Base-by-base conservation (phyloP, 2,113 vertebrate genomes). In the Tragulus kanchil region DNA sequence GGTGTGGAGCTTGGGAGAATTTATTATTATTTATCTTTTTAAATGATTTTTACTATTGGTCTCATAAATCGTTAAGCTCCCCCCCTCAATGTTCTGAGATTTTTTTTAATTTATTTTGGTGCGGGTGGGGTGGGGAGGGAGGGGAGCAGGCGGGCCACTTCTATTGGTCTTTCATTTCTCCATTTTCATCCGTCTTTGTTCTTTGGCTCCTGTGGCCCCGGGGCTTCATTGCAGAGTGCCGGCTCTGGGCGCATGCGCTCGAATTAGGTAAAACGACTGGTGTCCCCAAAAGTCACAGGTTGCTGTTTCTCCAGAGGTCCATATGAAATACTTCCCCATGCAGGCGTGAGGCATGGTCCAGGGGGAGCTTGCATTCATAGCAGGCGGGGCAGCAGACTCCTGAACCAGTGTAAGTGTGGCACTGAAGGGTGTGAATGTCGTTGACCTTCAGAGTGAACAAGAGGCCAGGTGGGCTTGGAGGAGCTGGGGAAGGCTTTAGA, bases 21-120 rank as follows among this genome's bases (percentile, higher is more conserved):
- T 10, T 78, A 16, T 88, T 56, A 92, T 79, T 83, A 28, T 4
- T 1, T 71, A 67, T 77, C 67, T 52, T 36, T 96, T 83, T 58
- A 89, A 94, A 28, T 45, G 52, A 89, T 45, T 78, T 92, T 89
- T 89, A n/a, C 23, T 95, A n/a, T 78, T 95, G 54, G 0, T 92
- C 90, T 81, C 16, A 82, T 77, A 84, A 52, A 88, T 95, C 84
- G 9, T 91, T 92, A 82, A n/a, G 31, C 78, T 81, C 67, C 75
- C 85, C 28, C 19, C 2, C 19, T 92, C 81, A 77, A 36, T 82
- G 21, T 92, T 62, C 36, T 94, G 31, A 81, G 85, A 92, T 73
- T 62, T 25, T 92, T 36, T 36, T 36, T 36, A 36, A 36, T 36
- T 36, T 36, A 36, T 36, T 36, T 36, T 36, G 36, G 36, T 36